phyloP scores from a whole-genome alignment of 2,888 invertebrate species.

The Drepana falcataria region DNA sequence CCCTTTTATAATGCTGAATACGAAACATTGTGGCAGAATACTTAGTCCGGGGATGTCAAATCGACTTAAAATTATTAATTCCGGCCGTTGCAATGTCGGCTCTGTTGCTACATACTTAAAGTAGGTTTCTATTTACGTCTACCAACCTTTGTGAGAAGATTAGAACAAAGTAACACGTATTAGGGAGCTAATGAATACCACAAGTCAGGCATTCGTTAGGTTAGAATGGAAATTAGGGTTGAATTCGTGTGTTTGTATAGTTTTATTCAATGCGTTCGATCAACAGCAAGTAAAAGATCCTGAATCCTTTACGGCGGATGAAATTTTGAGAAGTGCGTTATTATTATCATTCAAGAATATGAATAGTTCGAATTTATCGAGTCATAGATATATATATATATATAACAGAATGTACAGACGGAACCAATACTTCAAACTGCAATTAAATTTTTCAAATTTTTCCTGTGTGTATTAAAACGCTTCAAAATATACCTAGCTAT shows the following conservation, averaged over 20 bases:
- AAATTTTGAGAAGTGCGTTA: too few relatives aligned
- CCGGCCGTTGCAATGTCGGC: conserved; percentile 14
- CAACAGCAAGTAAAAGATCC: background rate
- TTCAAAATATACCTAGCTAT: too few relatives aligned
- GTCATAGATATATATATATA: too few relatives aligned
- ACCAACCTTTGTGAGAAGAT: conserved; percentile 53
- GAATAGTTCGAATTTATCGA: too few relatives aligned
- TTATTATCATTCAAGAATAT: too few relatives aligned
- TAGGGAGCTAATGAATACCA: conserved; percentile 69
- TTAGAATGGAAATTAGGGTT: conserved; percentile 35
- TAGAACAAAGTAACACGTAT: conserved; percentile 70
- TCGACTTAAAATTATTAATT: conserved; percentile 47
- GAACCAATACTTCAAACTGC: too few relatives aligned
- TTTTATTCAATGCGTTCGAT: background rate
- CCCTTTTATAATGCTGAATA: conserved; percentile 49
- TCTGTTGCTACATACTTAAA: conserved; percentile 14
- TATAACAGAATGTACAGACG: too few relatives aligned
- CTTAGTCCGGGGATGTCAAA: conserved; percentile 54
- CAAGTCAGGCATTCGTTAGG: conserved; percentile 53
- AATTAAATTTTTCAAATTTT: too few relatives aligned
- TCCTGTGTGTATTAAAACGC: too few relatives aligned
- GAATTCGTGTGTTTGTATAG: conserved; percentile 9
- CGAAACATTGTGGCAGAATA: conserved; percentile 60
- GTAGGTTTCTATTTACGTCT: conserved; percentile 23
- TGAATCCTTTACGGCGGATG: too few relatives aligned